A percentile compares a stretch with the other conserved stretches of the same genome.
phyloP scores from a whole-genome alignment of 2,113 vertebrate species.

The Stictonetta naevosa region DNA sequence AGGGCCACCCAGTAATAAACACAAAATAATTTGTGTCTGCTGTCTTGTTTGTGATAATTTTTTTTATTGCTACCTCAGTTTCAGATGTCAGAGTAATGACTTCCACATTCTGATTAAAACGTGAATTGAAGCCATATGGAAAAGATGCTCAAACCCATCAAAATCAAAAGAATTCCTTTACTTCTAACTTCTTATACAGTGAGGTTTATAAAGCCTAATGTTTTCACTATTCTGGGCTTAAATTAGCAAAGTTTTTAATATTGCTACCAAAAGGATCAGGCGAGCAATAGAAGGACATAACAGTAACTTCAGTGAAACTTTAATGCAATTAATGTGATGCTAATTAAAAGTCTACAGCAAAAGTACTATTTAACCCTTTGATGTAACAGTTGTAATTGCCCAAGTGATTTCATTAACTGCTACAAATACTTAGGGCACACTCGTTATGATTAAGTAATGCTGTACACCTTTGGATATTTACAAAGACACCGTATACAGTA shows the following conservation, averaged over 20 bases:
- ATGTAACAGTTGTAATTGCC: background rate
- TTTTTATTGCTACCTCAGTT: slow-evolving; percentile 89
- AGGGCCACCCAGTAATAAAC: slow-evolving; percentile 88
- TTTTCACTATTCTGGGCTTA: background rate
- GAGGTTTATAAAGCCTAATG: background rate
- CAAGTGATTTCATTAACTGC: background rate
- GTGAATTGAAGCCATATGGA: slow-evolving; percentile 92
- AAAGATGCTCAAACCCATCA: slow-evolving; percentile 53
- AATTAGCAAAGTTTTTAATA: background rate
- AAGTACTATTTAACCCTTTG: slow-evolving; percentile 15
- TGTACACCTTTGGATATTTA: background rate
- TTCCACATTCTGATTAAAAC: slow-evolving; percentile 89
- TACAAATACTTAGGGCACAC: background rate
- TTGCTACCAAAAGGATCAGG: background rate
- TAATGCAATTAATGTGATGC: background rate
- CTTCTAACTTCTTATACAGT: slow-evolving; percentile 36
- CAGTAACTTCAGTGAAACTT: background rate
- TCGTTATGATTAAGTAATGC: background rate
- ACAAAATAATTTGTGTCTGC: slow-evolving; percentile 93
- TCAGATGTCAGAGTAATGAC: slow-evolving; percentile 89
- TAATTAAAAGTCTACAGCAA: background rate
- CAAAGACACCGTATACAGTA: background rate
- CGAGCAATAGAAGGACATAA: background rate
- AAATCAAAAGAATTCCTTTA: slow-evolving; percentile 50
- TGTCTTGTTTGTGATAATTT: slow-evolving; percentile 92